Percentiles rank a stretch among this genome's conserved stretches.
phyloP scores from a whole-genome alignment of 2,113 vertebrate species.

The Centropus unirufus region DNA sequence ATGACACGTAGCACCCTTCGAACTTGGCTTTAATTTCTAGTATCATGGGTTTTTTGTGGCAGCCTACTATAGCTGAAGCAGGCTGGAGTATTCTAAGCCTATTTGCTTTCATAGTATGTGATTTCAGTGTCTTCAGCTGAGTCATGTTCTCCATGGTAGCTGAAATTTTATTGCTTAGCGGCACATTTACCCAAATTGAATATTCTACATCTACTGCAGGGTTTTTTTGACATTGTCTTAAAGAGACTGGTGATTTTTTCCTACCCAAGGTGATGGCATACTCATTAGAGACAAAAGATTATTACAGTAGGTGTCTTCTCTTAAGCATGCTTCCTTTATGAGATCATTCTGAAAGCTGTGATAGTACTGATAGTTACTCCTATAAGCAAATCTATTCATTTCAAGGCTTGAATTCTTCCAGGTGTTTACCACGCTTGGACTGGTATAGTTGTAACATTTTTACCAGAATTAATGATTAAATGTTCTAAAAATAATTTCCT shows the following conservation, averaged over 20 bases:
- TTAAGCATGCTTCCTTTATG: background rate
- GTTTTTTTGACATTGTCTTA: background rate
- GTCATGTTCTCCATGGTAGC: background rate
- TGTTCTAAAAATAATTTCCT: background rate
- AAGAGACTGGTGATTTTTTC: background rate
- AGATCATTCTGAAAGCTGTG: background rate
- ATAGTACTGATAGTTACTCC: background rate
- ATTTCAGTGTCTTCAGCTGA: background rate
- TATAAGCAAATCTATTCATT: background rate
- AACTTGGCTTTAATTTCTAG: background rate
- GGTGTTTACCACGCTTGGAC: background rate
- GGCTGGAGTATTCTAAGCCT: background rate
- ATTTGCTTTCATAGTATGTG: background rate
- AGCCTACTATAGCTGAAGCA: background rate
- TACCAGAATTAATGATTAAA: background rate
- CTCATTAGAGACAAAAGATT: background rate
- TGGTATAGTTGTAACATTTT: background rate
- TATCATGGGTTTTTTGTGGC: background rate
- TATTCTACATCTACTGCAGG: background rate
- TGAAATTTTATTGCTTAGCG: background rate
- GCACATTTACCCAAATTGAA: background rate
- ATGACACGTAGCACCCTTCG: background rate
- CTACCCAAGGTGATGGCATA: background rate
- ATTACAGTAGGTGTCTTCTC: background rate
- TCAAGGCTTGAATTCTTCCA: background rate